Evolutionary conservation across 2,113 vertebrate species (phyloP), one percentile per base, ranked within the genome.

Genomic region (Enhydra lutris): DNA sequence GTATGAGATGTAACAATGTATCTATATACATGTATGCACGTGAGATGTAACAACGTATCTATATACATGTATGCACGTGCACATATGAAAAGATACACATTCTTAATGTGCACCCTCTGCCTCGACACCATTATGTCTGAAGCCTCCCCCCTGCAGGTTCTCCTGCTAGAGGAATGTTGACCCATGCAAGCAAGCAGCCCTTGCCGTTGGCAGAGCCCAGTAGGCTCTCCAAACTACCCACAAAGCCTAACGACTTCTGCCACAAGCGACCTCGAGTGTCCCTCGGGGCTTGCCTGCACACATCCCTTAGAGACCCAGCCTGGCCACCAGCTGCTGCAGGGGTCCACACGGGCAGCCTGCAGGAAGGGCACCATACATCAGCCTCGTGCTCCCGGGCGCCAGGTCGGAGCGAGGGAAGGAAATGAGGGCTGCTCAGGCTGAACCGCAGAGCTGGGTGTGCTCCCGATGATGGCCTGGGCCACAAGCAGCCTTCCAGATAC

Each of bases 61-160:
- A 10, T 24, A 71, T n/a, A 42, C 57, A 55, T 1, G 15, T 20
- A 4, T n/a, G 52, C 6, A 20, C 5, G 0, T 6, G 20, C 76
- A 79, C 11, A 34, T 4, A 10, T 4, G 29, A 9, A 79, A 81
- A 81, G 20, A 12, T 14, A n/a, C 0, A 11, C 20, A 11, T 24
- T 7, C 11, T n/a, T 23, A 1, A 81, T 7, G 34, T 3, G 0
- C 4, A 18, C 78, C 20, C 78, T 74, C 9, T 1, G 1, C 17
- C 52, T 55, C 5, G 17, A 17, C 29, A 20, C 3, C 2, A 1
- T 21, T 20, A 31, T 3, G 15, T 31, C 57, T 63, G 17, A 63
- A 45, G 82, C 39, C 10, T 10, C 57, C 57, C 81, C 55, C 36
- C 31, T 6, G 39, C 26, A 9, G 26, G 55, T 18, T 26, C 14